Percentiles rank a stretch among this genome's conserved stretches.
Evolutionary conservation across 2,113 vertebrate species (phyloP).

Genomic region (Craseonycteris thonglongyai): DNA sequence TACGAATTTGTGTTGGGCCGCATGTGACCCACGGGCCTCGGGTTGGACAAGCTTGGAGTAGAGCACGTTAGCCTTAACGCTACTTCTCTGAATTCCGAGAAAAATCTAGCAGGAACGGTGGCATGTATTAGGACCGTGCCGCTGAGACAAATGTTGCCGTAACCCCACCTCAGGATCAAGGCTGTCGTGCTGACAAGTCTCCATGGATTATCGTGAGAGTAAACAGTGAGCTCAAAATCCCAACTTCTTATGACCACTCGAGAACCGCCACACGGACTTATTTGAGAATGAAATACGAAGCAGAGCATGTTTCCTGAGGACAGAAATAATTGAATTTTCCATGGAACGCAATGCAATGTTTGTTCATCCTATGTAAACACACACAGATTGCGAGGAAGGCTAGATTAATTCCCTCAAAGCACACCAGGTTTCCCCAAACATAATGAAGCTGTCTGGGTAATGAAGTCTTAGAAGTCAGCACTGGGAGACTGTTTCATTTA

Average conservation of each 20-base stretch:
- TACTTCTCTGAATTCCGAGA: background rate
- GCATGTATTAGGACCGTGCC: background rate
- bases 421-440: slow-evolving; percentile 63
- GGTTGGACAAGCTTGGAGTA: no score
- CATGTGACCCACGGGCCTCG: no score
- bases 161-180: background rate
- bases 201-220: background rate
- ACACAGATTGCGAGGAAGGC: slow-evolving; percentile 66
- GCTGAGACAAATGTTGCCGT: background rate
- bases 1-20: no score
- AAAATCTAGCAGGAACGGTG: background rate
- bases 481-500: slow-evolving; percentile 60
- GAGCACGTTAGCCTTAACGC: background rate
- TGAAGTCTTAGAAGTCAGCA: slow-evolving; percentile 71
- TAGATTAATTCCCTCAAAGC: slow-evolving; percentile 76
- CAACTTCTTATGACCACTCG: slow-evolving; percentile 39
- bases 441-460: slow-evolving; percentile 73
- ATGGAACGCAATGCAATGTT: slow-evolving; percentile 71
- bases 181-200: background rate
- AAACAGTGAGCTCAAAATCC: background rate
- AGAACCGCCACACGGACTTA: slow-evolving; percentile 38
- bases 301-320: slow-evolving; percentile 63
- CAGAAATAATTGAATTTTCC: slow-evolving; percentile 74
- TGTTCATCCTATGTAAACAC: slow-evolving; percentile 74
- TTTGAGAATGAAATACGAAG: slow-evolving; percentile 65